Conservation (phyloP, 2,113 vertebrate species). For the Phyllopteryx taeniolatus region DNA sequence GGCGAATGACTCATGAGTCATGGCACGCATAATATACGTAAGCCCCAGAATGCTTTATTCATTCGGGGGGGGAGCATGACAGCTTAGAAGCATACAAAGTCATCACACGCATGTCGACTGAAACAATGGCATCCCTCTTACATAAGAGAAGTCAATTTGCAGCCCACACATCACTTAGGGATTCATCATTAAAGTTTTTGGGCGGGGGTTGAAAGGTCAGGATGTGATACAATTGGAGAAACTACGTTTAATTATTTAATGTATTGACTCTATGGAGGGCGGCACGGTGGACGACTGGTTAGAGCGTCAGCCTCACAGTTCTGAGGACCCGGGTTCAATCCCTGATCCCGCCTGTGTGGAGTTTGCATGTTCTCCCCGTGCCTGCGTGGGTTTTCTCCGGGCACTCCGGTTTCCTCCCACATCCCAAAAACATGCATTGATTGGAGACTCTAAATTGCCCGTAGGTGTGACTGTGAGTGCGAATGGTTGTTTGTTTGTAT, state of each 20-base stretch:
- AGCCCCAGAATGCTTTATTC: conserved; percentile 30
- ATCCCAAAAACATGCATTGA: too few species aligned
- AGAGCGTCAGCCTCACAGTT: too few species aligned
- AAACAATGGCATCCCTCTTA: conserved; percentile 15
- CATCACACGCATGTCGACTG: conserved; percentile 6
- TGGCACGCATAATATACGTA: conserved; percentile 22
- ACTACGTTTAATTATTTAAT: neutral
- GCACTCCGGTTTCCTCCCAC: too few species aligned
- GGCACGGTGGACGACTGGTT: too few species aligned
- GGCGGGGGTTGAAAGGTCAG: neutral
- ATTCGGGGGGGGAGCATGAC: conserved; percentile 25
- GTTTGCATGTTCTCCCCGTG: too few species aligned
- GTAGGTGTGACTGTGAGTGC: too few species aligned
- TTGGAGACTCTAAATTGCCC: too few species aligned
- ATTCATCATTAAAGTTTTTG: neutral
- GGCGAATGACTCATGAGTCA: conserved; percentile 27
- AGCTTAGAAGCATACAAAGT: conserved; percentile 23
- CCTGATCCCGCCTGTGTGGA: too few species aligned
- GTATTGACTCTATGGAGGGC: neutral
- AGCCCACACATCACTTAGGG: neutral
- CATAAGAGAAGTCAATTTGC: conserved; percentile 8
- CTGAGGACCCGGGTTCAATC: too few species aligned
- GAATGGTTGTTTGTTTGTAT: too few species aligned
- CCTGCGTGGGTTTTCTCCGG: too few species aligned
- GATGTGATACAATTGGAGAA: neutral